These are phyloP conservation scores for Sarcophaga rosellei DNA, from an alignment of 2,888 invertebrate species.

Conservation along the genomic window DNA sequence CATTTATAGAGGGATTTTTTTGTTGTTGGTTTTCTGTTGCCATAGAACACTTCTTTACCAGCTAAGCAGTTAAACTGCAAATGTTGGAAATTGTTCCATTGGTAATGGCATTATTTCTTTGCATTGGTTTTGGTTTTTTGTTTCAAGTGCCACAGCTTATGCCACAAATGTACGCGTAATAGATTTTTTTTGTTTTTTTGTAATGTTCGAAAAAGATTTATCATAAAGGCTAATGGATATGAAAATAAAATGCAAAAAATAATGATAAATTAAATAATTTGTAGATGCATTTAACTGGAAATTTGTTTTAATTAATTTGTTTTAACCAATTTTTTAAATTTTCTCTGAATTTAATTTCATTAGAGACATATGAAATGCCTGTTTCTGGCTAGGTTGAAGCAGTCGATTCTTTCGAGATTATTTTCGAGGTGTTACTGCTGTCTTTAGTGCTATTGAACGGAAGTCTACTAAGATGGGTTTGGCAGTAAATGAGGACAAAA, in stretches of 20 bases:
- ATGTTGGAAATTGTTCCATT: slow-evolving; percentile 7
- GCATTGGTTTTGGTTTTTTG: not conserved
- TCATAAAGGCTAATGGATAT: slow-evolving; percentile 36
- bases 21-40: not conserved
- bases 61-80: slow-evolving; percentile 43
- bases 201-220: slow-evolving; percentile 28
- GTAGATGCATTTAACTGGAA: slow-evolving; percentile 30
- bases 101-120: not conserved
- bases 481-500: no score
- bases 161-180: not conserved
- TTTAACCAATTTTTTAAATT: no score
- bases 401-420: no score
- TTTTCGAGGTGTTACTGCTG: no score
- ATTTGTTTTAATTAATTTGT: not conserved
- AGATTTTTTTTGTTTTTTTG: slow-evolving; percentile 38
- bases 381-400: no score
- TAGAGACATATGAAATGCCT: no score
- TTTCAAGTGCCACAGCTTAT: not conserved
- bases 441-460: no score
- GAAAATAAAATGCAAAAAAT: no score
- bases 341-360: no score
- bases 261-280: not conserved
- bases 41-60: slow-evolving; percentile 37
- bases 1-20: not conserved
- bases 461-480: no score